phyloP scores from a whole-genome alignment of 2,113 vertebrate species.

The Acanthisitta chloris region DNA sequence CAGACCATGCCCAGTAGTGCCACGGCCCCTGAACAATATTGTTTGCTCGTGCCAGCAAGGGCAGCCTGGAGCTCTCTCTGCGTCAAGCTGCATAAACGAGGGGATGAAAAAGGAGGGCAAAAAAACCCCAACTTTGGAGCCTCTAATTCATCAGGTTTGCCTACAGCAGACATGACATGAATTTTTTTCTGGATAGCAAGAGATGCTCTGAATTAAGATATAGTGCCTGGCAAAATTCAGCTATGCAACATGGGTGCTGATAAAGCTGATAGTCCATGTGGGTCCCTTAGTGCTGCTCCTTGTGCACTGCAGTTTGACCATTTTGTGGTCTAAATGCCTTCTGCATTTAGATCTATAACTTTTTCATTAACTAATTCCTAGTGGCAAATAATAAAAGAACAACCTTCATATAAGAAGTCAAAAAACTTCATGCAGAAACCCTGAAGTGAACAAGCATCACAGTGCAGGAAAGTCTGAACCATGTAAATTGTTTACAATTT shows the following conservation, averaged over 20 bases:
- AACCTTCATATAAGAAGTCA: not conserved
- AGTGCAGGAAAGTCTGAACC: not conserved
- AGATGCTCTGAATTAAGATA: not conserved
- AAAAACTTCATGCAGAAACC: not conserved
- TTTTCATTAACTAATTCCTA: not conserved
- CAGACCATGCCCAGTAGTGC: fast-evolving
- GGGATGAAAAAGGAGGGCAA: fast-evolving
- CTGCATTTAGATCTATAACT: not conserved
- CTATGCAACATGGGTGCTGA: fast-evolving
- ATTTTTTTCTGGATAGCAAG: not conserved
- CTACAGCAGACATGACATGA: not conserved
- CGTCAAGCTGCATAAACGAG: not conserved
- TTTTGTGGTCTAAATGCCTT: not conserved
- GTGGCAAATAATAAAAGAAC: not conserved
- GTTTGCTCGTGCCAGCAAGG: not conserved
- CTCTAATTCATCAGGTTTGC: not conserved
- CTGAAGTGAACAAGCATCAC: not conserved
- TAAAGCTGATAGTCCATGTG: not conserved
- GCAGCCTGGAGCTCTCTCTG: not conserved
- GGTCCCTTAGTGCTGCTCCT: not conserved
- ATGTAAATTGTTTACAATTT: not conserved
- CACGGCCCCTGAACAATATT: fast-evolving
- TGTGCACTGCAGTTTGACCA: not conserved
- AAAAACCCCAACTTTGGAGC: not conserved
- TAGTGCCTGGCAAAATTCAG: not conserved